phyloP scores from a whole-genome alignment of 1,140 invertebrate species.

The Nymphalis io region DNA sequence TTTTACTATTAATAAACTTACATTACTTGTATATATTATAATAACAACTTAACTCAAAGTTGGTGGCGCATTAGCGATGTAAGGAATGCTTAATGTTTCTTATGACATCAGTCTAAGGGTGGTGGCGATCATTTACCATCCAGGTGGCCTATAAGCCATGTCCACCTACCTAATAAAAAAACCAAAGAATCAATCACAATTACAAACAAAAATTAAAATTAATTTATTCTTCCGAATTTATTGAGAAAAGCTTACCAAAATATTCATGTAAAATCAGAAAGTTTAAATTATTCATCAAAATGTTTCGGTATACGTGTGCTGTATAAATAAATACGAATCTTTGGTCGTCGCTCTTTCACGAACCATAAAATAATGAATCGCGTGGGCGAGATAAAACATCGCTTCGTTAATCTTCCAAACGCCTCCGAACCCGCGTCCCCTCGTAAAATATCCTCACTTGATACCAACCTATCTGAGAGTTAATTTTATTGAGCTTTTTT shows the following conservation, averaged over 20 bases:
- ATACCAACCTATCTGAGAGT: background rate
- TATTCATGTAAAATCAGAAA: background rate
- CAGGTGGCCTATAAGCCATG: no score
- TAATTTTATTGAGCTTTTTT: background rate
- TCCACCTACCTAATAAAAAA: no score
- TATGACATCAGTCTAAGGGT: no score
- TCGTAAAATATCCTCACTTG: constrained; percentile 10
- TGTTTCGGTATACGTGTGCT: background rate
- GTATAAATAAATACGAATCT: constrained; percentile 8
- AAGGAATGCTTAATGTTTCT: no score
- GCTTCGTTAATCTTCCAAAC: constrained; percentile 7
- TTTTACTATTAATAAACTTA: no score
- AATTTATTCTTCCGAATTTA: background rate
- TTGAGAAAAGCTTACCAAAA: background rate
- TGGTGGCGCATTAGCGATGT: no score
- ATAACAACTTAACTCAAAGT: no score
- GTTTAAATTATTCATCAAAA: constrained; percentile 6
- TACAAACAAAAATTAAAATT: no score
- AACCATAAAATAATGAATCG: constrained; percentile 13
- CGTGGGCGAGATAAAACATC: background rate
- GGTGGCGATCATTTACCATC: no score
- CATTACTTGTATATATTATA: no score
- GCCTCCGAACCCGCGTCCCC: background rate
- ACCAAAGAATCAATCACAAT: no score
- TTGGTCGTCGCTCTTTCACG: constrained; percentile 1